Conservation (phyloP, 1,140 invertebrate genomes). For the Tetragonula clypearis region DNA sequence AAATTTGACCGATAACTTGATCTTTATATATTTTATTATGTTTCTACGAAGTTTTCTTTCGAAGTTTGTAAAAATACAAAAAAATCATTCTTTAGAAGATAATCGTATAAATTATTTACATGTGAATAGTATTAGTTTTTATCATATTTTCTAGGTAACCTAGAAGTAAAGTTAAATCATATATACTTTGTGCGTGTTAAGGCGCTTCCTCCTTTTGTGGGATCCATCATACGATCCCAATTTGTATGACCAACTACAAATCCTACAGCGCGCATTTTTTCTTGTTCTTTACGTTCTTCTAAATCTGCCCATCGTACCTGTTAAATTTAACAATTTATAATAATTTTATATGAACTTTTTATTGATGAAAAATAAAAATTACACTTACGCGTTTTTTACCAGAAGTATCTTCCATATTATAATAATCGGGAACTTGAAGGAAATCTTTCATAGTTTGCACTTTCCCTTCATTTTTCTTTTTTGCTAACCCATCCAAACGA, state of each 20-base stretch:
- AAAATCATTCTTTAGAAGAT: slow-evolving; percentile 8
- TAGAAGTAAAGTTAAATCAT: slow-evolving; percentile 69
- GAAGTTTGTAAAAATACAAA: slow-evolving; percentile 20
- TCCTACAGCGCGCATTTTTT: slow-evolving; percentile 95
- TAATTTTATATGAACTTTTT: background rate
- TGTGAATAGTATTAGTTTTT: slow-evolving; percentile 38
- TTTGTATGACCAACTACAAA: slow-evolving; percentile 98
- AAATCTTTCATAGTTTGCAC: slow-evolving; percentile 93
- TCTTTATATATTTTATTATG: background rate
- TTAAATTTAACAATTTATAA: slow-evolving; percentile 48
- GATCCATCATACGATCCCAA: slow-evolving; percentile 97
- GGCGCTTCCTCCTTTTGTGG: slow-evolving; percentile 92
- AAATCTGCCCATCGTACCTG: slow-evolving; percentile 99
- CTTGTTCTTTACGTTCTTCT: slow-evolving; percentile 94
- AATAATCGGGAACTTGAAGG: slow-evolving; percentile 93
- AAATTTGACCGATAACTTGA: background rate
- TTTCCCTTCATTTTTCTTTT: slow-evolving; percentile 81
- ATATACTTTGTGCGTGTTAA: slow-evolving; percentile 97
- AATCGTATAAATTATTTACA: slow-evolving; percentile 37
- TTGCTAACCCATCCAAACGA: slow-evolving; percentile 91
- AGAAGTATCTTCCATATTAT: slow-evolving; percentile 84
- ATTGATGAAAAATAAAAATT: slow-evolving; percentile 23
- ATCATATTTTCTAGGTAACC: slow-evolving; percentile 19
- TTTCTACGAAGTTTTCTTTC: background rate
- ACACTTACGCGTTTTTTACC: slow-evolving; percentile 93